A percentile compares a stretch with the other conserved stretches of the same genome.
phyloP scores from a whole-genome alignment of 2,113 vertebrate species.

The Silurus glanis region DNA sequence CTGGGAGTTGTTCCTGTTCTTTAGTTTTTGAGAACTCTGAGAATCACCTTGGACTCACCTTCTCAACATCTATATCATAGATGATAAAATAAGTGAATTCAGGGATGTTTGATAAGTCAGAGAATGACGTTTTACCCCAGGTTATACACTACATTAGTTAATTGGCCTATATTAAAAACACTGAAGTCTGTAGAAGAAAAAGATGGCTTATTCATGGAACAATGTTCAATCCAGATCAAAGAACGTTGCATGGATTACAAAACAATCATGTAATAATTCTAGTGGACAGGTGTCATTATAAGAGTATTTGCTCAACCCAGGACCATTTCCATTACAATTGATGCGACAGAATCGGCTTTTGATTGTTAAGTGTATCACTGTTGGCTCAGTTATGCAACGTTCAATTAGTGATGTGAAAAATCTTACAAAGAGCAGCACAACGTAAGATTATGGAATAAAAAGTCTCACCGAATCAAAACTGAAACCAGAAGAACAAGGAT shows the following conservation, averaged over 20 bases:
- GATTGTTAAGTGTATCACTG: slow-evolving; percentile 14
- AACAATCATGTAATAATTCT: not conserved
- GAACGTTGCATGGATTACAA: not conserved
- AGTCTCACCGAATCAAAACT: not conserved
- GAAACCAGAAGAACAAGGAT: not conserved
- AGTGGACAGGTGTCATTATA: not conserved
- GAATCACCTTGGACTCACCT: not conserved
- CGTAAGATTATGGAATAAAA: not conserved
- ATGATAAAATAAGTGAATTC: not conserved
- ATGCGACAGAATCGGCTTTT: not conserved
- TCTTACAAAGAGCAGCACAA: slow-evolving; percentile 18
- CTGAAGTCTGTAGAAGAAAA: not conserved
- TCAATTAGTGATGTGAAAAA: slow-evolving; percentile 30
- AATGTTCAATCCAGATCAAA: not conserved
- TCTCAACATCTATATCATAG: not conserved
- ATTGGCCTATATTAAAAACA: not conserved
- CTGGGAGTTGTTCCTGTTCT: not conserved
- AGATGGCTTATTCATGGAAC: not conserved
- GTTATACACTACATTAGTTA: not conserved
- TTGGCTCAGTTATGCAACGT: slow-evolving; percentile 29
- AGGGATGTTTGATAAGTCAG: not conserved
- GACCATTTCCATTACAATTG: not conserved
- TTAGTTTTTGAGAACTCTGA: not conserved
- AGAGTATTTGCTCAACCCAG: not conserved
- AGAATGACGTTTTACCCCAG: not conserved